These are phyloP conservation scores for Clarias pachynema DNA, from an alignment of 2,797 vertebrate genomes.

Conservation along the genomic window DNA sequence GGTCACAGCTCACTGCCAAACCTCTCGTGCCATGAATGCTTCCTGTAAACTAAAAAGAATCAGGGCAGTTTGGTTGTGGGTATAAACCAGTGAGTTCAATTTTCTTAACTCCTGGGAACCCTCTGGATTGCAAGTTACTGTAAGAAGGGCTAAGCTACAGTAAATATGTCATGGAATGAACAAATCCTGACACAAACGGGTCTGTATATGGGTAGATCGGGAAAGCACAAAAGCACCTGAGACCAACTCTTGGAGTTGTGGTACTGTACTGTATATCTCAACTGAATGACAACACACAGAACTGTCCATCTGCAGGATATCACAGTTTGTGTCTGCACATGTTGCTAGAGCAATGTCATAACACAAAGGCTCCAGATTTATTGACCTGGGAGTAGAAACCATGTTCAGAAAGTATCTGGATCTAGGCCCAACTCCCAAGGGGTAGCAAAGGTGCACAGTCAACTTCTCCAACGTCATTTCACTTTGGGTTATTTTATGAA, in stretches of 20 bases:
- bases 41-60: background rate
- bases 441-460: constrained; percentile 40
- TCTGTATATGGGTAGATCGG: background rate
- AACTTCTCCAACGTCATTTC: constrained; percentile 56
- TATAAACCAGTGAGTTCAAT: background rate
- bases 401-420: constrained; percentile 17
- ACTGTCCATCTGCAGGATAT: constrained; percentile 43
- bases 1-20: background rate
- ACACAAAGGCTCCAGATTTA: constrained; percentile 42
- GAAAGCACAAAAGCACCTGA: background rate
- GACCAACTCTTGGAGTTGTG: constrained; percentile 11
- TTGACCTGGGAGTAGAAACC: constrained; percentile 52
- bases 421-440: constrained; percentile 2
- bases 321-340: constrained; percentile 40
- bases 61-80: background rate
- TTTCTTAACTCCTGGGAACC: background rate
- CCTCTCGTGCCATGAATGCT: constrained; percentile 6
- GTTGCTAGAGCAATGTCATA: constrained; percentile 40
- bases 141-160: background rate
- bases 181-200: background rate
- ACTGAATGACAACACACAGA: constrained; percentile 4
- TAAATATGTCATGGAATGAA: background rate
- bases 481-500: constrained; percentile 52
- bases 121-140: background rate
- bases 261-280: constrained; percentile 10